A percentile compares a stretch with the other conserved stretches of the same genome.
phyloP scores from a whole-genome alignment of 2,888 invertebrate genomes.

The Cyclophora albipunctata region DNA sequence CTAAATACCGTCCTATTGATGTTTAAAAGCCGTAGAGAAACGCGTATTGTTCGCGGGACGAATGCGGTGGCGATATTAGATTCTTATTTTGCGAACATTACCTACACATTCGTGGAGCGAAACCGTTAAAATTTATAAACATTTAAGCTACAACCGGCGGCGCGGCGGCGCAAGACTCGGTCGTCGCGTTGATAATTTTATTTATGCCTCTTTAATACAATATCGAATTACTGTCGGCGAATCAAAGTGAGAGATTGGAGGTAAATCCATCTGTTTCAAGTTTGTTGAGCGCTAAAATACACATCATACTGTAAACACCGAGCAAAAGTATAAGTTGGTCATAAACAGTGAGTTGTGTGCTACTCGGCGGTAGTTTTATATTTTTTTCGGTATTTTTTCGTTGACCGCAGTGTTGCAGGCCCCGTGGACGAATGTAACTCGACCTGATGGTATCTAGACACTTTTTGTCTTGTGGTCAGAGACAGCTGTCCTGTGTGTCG shows the following conservation, averaged over 20 bases:
- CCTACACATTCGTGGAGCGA: conserved; percentile 17
- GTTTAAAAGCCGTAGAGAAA: conserved; percentile 73
- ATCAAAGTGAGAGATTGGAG: conserved; percentile 26
- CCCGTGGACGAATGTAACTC: conserved; percentile 66
- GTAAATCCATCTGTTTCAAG: conserved; percentile 28
- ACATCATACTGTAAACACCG: conserved; percentile 30
- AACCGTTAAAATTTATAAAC: conserved; percentile 34
- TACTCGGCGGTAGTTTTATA: conserved; percentile 36
- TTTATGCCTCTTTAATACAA: conserved; percentile 32
- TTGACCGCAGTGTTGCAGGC: conserved; percentile 29
- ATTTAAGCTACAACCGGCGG: conserved; percentile 24
- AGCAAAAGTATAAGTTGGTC: conserved; percentile 43
- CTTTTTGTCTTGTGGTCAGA: conserved; percentile 71
- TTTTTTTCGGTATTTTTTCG: conserved; percentile 52
- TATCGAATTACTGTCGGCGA: conserved; percentile 39
- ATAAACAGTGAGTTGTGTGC: conserved; percentile 59
- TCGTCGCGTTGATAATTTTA: conserved; percentile 43
- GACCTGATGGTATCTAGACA: conserved; percentile 70
- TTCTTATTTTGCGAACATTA: conserved; percentile 50
- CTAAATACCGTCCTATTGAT: conserved; percentile 70
- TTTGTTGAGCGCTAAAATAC: conserved; percentile 36
- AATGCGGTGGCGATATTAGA: conserved; percentile 71
- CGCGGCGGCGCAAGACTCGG: conserved; percentile 25
- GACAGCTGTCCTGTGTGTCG: conserved; percentile 61
- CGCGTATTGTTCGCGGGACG: conserved; percentile 56